Evolutionary conservation across 2,113 vertebrate genomes (phyloP), one percentile per base, ranked within the genome.

Genomic region (Nestor notabilis): DNA sequence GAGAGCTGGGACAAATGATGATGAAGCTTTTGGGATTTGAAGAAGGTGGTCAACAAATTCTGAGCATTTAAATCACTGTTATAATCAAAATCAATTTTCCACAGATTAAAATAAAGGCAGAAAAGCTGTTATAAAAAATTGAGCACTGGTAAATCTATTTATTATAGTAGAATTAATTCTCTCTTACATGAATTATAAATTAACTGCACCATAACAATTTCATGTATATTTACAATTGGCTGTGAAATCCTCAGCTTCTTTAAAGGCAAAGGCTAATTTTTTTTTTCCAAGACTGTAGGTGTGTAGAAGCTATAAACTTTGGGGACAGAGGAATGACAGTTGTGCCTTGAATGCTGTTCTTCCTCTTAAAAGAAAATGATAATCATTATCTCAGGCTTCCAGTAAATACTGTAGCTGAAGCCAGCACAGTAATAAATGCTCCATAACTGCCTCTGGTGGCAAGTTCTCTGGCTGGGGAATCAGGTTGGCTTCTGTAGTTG

Each of bases 391-490:
- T 52, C 65, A 65, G 43, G 56, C 80, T 97, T 97, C 94, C 86
- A 82, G 69, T 96, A 89, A 94, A 92, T 90, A 41, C n/a, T 93
- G 68, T 29, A 66, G 68, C 68, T 83, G 77, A 93, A 88, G 85
- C 85, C 88, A 96, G 92, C 60, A 60, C 17, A 56, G 76, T 92
- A 94, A 84, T 96, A 83, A 93, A 86, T 89, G 92, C 87, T 96
- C 83, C 35, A 17, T 81, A 91, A 90, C 90, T 91, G 92, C 63
- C 93, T 91, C 90, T 95, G 84, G 92, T 94, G 93, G 96, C 87
- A 94, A 85, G n/a, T 95, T 88, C 85, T 58, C 68, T 93, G 85
- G 60, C 88, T 81, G 53, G 87, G 83, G 88, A 93, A 89, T 80
- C 87, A 75, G 82, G 17, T 35, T 94, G 93, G 79, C 95, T 96